Percentiles rank a stretch among this genome's conserved stretches.
Evolutionary conservation across 2,113 vertebrate species (phyloP).

Genomic region (Sander lucioperca): DNA sequence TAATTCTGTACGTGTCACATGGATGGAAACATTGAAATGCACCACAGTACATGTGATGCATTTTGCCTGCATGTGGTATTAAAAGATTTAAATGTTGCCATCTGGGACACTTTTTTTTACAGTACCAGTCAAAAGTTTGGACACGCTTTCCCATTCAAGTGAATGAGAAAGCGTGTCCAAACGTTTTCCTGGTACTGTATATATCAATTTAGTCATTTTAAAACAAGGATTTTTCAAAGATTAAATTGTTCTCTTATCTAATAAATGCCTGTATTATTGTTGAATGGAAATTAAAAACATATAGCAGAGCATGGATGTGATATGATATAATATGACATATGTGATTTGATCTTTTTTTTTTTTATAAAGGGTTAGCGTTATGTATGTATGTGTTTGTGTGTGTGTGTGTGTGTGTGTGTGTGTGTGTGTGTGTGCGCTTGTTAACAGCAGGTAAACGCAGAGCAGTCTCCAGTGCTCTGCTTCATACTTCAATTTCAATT

Average conservation of each 20-base stretch:
- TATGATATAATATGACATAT: neutral
- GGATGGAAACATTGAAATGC: neutral
- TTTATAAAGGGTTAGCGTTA: neutral
- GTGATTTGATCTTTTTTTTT: neutral
- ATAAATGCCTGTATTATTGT: neutral
- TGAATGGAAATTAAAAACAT: neutral
- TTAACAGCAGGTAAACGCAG: slow-evolving; percentile 31
- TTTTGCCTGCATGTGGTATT: neutral
- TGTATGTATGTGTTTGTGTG: slow-evolving; percentile 7
- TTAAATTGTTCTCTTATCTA: neutral
- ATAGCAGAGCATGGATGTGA: too few relatives aligned
- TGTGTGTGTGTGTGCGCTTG: slow-evolving; percentile 4
- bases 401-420: slow-evolving; percentile 10
- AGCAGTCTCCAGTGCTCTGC: slow-evolving; percentile 23
- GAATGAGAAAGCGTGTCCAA: too few relatives aligned
- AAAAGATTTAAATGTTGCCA: neutral
- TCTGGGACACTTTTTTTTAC: neutral
- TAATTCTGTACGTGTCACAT: neutral
- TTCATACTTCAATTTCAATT: slow-evolving; percentile 53
- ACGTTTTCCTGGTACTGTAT: too few relatives aligned
- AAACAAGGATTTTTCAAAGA: neutral
- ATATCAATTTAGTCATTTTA: neutral
- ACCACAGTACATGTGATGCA: neutral
- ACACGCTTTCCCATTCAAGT: too few relatives aligned
- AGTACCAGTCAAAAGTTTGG: too few relatives aligned